A percentile compares a stretch with the other conserved stretches of the same genome.
Conservation (phyloP, 2,888 invertebrate species). For the Pseudeuparius sepicola region DNA sequence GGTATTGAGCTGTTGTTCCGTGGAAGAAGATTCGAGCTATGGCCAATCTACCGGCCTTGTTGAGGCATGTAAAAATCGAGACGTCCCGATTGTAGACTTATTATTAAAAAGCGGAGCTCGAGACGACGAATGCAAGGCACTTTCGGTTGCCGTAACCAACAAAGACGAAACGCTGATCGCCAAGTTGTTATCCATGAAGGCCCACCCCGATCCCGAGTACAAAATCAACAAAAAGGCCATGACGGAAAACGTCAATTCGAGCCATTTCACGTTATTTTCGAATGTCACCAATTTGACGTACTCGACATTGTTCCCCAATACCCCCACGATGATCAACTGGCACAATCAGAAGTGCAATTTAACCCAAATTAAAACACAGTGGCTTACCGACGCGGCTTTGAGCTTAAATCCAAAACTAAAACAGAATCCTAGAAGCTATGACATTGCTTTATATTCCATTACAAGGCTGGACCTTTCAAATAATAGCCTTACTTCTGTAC, state of each 20-base stretch:
- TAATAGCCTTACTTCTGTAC: constrained; percentile 73
- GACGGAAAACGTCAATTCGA: constrained; percentile 50
- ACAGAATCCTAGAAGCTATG: constrained; percentile 53
- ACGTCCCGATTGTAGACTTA: constrained; percentile 63
- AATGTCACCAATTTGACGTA: constrained; percentile 56
- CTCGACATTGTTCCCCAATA: constrained; percentile 70
- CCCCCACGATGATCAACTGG: constrained; percentile 88
- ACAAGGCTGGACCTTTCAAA: constrained; percentile 89
- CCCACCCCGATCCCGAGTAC: constrained; percentile 84
- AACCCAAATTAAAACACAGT: constrained; percentile 63
- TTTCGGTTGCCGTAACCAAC: constrained; percentile 63
- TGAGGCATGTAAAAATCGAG: constrained; percentile 59
- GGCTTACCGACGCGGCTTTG: constrained; percentile 76
- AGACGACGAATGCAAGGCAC: constrained; percentile 78
- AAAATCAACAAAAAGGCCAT: constrained; percentile 84
- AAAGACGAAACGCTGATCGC: constrained; percentile 68
- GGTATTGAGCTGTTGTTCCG: constrained; percentile 38
- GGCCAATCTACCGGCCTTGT: constrained; percentile 49
- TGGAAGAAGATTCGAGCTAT: constrained; percentile 41
- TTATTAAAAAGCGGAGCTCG: constrained; percentile 72
- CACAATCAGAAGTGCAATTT: constrained; percentile 67
- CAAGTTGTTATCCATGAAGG: constrained; percentile 76
- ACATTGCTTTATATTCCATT: constrained; percentile 76
- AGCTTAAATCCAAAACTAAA: constrained; percentile 76
- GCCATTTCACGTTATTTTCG: constrained; percentile 44